These are phyloP conservation scores for Orestias chungarensis DNA, from an alignment of 2,797 vertebrate genomes.

Conservation along the genomic window DNA sequence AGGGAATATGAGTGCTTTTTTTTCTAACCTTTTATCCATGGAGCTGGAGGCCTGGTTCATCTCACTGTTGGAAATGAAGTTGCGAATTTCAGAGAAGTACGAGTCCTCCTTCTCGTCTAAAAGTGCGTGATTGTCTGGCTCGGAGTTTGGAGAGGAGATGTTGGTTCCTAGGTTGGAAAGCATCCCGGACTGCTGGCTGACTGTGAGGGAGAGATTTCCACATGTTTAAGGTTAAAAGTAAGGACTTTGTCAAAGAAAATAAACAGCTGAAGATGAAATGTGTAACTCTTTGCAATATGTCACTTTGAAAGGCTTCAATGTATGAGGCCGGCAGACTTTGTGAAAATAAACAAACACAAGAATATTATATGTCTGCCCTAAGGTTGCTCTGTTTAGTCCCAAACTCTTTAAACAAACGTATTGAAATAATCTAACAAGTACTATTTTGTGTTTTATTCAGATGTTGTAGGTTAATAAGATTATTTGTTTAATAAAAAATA, in stretches of 20 bases:
- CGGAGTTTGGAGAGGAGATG: constrained; percentile 95
- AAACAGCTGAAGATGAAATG: constrained; percentile 10
- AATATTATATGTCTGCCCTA: too few species aligned
- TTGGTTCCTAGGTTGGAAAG: constrained; percentile 94
- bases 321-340: background rate
- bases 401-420: too few species aligned
- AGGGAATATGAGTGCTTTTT: constrained; percentile 39
- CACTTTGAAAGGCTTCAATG: background rate
- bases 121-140: constrained; percentile 99
- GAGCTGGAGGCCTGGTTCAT: constrained; percentile 90
- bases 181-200: constrained; percentile 95
- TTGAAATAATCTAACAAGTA: too few species aligned
- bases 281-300: background rate
- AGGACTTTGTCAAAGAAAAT: constrained; percentile 3
- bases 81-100: constrained; percentile 99
- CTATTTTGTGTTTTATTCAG: too few species aligned
- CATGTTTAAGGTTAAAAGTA: constrained; percentile 18
- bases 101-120: constrained; percentile 99
- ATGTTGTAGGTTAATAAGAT: too few species aligned
- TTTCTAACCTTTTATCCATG: constrained; percentile 89
- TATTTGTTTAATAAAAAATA: too few species aligned
- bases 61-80: constrained; percentile 98
- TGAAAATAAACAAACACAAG: background rate
- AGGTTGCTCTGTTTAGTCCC: too few species aligned
- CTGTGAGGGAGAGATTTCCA: constrained; percentile 57